Conservation (phyloP, 2,113 vertebrate species). For the Leptosomus discolor region DNA sequence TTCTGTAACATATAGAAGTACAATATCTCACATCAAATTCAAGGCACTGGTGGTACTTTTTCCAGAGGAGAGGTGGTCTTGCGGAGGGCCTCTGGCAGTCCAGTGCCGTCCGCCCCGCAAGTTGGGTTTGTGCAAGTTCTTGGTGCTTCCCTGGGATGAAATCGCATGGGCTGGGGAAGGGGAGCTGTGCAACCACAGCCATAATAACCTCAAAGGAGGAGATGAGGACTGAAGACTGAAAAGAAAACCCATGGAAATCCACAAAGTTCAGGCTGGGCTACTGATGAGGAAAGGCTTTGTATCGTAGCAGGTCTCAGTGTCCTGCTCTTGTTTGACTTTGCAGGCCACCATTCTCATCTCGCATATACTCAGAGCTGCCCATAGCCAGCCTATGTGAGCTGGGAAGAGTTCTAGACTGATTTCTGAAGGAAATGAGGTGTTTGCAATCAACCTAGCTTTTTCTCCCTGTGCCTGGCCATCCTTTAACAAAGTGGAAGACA, state of each 20-base stretch:
- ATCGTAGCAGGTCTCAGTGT: neutral
- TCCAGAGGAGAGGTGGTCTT: neutral
- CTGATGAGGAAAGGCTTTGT: neutral
- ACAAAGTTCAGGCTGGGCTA: neutral
- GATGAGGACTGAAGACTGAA: neutral
- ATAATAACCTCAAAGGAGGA: neutral
- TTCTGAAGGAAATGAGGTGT: neutral
- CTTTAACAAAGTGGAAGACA: neutral
- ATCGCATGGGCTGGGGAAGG: neutral
- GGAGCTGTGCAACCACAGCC: neutral
- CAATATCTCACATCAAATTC: neutral
- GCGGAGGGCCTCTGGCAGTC: neutral
- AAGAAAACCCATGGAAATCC: neutral
- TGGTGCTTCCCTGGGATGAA: neutral
- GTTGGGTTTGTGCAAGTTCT: neutral
- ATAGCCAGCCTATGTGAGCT: neutral
- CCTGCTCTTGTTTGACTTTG: neutral
- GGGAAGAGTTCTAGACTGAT: neutral
- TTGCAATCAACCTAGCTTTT: neutral
- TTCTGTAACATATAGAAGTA: neutral
- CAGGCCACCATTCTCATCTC: neutral
- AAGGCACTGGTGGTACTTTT: neutral
- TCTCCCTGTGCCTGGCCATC: neutral
- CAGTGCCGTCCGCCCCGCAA: neutral
- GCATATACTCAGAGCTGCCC: neutral